Evolutionary conservation across 2,888 invertebrate species (phyloP).

Genomic region (Drosophila tanythrix): DNA sequence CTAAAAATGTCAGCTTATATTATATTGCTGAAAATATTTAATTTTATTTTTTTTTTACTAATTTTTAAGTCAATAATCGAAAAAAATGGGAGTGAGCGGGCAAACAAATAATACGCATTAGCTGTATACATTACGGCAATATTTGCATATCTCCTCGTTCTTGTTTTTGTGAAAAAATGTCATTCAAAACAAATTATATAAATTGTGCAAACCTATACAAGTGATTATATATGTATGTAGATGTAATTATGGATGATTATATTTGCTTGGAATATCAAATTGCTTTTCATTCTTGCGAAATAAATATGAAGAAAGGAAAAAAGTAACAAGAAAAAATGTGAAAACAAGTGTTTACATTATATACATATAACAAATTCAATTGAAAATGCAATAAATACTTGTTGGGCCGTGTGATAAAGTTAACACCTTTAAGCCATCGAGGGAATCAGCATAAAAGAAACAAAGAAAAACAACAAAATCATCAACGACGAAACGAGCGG

Average conservation of each 20-base stretch:
- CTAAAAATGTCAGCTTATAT: too few species aligned
- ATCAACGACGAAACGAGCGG: slow-evolving; percentile 16
- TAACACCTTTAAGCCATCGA: slow-evolving; percentile 77
- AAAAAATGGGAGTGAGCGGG: not conserved
- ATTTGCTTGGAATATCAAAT: slow-evolving; percentile 61
- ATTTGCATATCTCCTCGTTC: not conserved
- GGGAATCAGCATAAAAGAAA: slow-evolving; percentile 52
- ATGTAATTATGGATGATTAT: slow-evolving; percentile 1
- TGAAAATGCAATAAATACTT: slow-evolving; percentile 38
- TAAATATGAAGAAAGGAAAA: slow-evolving; percentile 8
- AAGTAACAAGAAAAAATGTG: slow-evolving; percentile 20
- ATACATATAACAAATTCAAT: slow-evolving; percentile 34
- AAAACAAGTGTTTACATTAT: slow-evolving; percentile 72
- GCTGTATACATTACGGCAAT: not conserved
- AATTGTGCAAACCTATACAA: slow-evolving; percentile 39
- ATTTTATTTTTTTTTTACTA: not conserved
- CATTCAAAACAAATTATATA: slow-evolving; percentile 63
- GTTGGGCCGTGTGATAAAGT: slow-evolving; percentile 65
- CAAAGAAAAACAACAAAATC: slow-evolving; percentile 22
- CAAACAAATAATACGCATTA: not conserved
- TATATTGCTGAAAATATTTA: not conserved
- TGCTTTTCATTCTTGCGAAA: slow-evolving; percentile 61
- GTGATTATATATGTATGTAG: slow-evolving; percentile 16
- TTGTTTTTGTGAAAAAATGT: slow-evolving; percentile 33
- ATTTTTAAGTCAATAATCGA: not conserved